Base-by-base conservation (phyloP, 2,113 vertebrate species). In the Oncorhynchus nerka region DNA sequence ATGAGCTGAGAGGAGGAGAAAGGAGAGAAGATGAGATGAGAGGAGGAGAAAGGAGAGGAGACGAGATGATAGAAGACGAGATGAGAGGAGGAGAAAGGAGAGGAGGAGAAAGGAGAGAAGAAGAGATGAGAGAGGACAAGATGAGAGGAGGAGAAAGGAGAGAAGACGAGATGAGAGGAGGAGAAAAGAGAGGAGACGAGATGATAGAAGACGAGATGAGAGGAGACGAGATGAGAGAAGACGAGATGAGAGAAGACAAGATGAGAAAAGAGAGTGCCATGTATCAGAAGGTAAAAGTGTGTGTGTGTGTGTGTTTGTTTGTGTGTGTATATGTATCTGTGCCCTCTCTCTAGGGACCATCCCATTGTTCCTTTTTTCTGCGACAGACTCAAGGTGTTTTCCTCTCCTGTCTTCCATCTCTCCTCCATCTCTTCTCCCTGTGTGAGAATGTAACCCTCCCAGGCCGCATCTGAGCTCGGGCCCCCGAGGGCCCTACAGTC, bases 391-490 rank as follows among this genome's bases (percentile, higher is more conserved):
- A 92, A 92, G 89, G 90, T 93, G 89, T 80, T 13, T 28, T 82
- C 83, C 90, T 81, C 87, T 45, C 79, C 79, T 84, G 69, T 76
- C 81, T 80, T 83, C 82, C 86, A 45, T 83, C 79, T 84, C 75
- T 77, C 80, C 79, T 82, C 81, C 82, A 80, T 87, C 83, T 88
- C 84, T 89, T 85, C 82, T 91, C 87, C 82, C 86, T 81, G 81
- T 84, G 87, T 89, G 88, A 87, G 84, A 88, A 88, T 89, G 80
- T 88, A 89, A 73, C 84, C 85, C 88, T 85, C 85, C 84, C 57
- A 88, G 89, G 87, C 87, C 84, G 91, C 91, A 93, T 93, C 91
- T 93, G 92, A 93, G 89, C 89, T 91, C 85, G 85, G 82, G 87
- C 83, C 90, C 91, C 86, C 32, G 86, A 91, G 89, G 90, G 85